phyloP scores from a whole-genome alignment of 2,113 vertebrate species.

The Stercorarius parasiticus region DNA sequence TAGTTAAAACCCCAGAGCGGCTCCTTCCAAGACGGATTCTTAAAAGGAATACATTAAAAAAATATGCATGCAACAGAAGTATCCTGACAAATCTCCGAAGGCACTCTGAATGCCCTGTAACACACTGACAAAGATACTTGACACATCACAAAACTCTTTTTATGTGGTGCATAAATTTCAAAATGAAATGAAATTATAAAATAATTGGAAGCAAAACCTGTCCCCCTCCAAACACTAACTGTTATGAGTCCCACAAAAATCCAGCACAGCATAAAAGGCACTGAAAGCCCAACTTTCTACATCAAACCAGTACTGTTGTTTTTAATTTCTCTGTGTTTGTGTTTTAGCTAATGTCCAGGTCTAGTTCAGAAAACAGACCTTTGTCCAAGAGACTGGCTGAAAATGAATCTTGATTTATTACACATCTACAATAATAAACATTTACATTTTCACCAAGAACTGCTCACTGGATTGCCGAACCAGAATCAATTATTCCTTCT shows the following conservation, averaged over 20 bases:
- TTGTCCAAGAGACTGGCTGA: neutral
- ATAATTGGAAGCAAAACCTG: neutral
- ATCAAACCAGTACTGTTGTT: neutral
- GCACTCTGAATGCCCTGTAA: neutral
- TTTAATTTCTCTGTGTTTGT: constrained; percentile 44
- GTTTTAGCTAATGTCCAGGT: constrained; percentile 43
- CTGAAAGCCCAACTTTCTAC: neutral
- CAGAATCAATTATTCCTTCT: constrained; percentile 1
- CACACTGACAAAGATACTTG: neutral
- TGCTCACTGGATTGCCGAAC: neutral
- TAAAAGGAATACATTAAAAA: constrained; percentile 47
- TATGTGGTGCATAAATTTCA: neutral
- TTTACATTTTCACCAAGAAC: constrained; percentile 1
- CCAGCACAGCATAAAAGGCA: neutral
- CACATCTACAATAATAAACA: constrained; percentile 39
- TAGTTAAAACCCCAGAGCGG: constrained; percentile 24
- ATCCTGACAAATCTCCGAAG: constrained; percentile 1
- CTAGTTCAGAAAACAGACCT: constrained; percentile 36
- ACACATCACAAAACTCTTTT: constrained; percentile 9
- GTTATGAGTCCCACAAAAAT: neutral
- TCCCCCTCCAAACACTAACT: neutral
- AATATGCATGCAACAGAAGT: constrained; percentile 2
- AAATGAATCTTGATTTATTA: constrained; percentile 41
- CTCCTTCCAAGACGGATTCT: constrained; percentile 60
- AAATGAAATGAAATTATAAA: neutral